Evolutionary conservation across 2,113 vertebrate genomes (phyloP).

Genomic region (Centropristis striata): DNA sequence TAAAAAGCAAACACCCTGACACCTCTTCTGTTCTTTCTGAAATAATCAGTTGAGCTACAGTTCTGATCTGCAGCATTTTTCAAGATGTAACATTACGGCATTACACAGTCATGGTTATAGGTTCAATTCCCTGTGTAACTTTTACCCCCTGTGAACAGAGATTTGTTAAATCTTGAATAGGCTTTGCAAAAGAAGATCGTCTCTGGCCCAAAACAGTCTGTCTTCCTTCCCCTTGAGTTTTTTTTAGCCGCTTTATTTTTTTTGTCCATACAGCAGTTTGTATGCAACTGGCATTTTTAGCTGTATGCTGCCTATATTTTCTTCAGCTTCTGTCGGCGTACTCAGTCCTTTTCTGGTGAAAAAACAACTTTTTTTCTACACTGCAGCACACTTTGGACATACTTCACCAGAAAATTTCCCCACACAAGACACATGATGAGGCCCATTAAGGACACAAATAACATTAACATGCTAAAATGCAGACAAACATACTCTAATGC

Average conservation of each 20-base stretch:
- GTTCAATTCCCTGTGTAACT: not conserved
- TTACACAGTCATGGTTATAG: not conserved
- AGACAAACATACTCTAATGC: not conserved
- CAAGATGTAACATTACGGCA: not conserved
- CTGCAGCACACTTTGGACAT: constrained; percentile 5
- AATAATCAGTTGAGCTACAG: not conserved
- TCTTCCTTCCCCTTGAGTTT: not conserved
- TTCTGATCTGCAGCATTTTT: constrained; percentile 2
- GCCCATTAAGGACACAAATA: not conserved
- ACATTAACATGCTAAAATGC: not conserved
- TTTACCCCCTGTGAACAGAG: too few relatives aligned
- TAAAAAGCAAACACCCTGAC: not conserved
- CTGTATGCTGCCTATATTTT: not conserved
- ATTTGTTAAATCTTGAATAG: not conserved
- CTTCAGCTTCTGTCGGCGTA: not conserved
- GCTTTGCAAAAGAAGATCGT: not conserved
- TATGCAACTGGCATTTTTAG: not conserved
- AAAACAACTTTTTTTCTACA: not conserved
- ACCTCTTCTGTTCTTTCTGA: not conserved
- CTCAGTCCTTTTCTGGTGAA: not conserved
- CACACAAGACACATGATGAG: not conserved
- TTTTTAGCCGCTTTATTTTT: not conserved
- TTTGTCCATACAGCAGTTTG: constrained; percentile 8
- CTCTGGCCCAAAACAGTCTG: not conserved
- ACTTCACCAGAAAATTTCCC: not conserved